These are phyloP conservation scores for Rutilus rutilus DNA, from an alignment of 2,113 vertebrate species.

Conservation along the genomic window DNA sequence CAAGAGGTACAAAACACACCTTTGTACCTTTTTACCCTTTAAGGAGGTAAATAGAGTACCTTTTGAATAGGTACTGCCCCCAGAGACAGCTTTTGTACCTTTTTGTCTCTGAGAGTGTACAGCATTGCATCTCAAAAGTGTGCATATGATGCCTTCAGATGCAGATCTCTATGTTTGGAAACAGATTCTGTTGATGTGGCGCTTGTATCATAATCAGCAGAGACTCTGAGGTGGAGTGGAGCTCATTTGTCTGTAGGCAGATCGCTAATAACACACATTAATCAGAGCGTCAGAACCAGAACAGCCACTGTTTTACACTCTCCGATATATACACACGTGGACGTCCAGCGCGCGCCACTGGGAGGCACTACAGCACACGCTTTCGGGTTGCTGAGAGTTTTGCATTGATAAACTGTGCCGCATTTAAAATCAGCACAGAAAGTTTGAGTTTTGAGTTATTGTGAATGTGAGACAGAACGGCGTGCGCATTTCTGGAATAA, in stretches of 20 bases:
- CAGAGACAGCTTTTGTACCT: too few relatives aligned
- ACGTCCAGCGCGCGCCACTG: not conserved
- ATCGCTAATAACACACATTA: constrained; percentile 33
- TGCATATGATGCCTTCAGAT: not conserved
- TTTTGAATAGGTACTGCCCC: too few relatives aligned
- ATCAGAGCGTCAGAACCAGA: constrained; percentile 23
- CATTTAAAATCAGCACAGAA: not conserved
- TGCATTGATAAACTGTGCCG: not conserved
- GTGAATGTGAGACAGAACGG: not conserved
- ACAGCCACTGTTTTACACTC: not conserved
- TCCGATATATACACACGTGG: not conserved
- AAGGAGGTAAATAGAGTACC: too few relatives aligned
- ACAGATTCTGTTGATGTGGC: constrained; percentile 4
- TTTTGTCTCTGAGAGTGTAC: too few relatives aligned
- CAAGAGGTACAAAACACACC: too few relatives aligned
- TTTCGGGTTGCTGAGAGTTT: not conserved
- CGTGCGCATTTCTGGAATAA: not conserved
- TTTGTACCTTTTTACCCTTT: too few relatives aligned
- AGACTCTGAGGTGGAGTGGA: constrained; percentile 23
- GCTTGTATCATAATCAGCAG: constrained; percentile 30
- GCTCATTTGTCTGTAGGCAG: constrained; percentile 31
- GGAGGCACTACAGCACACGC: not conserved
- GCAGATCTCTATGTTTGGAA: not conserved
- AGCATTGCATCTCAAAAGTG: not conserved
- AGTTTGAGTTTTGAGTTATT: not conserved